Evolutionary conservation across 2,888 invertebrate genomes (phyloP).

Genomic region (Pachydiplax longipennis): DNA sequence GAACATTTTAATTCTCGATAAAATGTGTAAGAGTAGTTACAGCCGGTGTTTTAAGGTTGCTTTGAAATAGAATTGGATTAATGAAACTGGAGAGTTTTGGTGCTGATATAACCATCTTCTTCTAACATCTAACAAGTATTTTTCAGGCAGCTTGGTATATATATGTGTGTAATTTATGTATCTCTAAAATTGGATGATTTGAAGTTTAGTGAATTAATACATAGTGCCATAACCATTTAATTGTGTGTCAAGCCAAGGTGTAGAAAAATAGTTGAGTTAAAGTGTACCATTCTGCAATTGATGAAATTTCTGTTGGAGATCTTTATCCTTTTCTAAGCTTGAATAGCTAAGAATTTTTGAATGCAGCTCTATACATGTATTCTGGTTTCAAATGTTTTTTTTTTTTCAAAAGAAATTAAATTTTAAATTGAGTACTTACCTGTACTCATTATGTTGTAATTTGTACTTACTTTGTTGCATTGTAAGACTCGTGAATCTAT

Average conservation of each 20-base stretch:
- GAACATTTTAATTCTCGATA: not conserved
- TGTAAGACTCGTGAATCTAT: not conserved
- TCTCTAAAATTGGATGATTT: not conserved
- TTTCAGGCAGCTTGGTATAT: constrained; percentile 3
- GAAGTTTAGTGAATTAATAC: not conserved
- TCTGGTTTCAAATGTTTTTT: not conserved
- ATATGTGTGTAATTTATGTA: constrained; percentile 20
- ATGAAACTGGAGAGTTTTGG: not conserved
- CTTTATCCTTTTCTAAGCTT: not conserved
- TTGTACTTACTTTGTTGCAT: not conserved
- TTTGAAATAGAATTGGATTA: not conserved
- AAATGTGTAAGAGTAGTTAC: not conserved
- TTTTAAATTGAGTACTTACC: not conserved
- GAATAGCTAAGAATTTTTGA: not conserved
- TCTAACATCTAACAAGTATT: not conserved
- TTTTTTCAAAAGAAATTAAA: not conserved
- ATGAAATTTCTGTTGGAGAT: not conserved
- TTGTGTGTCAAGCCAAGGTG: not conserved
- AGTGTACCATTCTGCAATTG: not conserved
- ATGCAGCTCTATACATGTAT: not conserved
- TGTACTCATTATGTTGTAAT: not conserved
- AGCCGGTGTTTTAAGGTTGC: not conserved
- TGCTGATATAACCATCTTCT: constrained; percentile 20
- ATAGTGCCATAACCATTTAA: not conserved
- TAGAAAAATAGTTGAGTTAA: not conserved